Percentiles rank a stretch among this genome's conserved stretches.
Conservation (phyloP, 2,797 vertebrate genomes). For the Stomatorhinus walkeri region DNA sequence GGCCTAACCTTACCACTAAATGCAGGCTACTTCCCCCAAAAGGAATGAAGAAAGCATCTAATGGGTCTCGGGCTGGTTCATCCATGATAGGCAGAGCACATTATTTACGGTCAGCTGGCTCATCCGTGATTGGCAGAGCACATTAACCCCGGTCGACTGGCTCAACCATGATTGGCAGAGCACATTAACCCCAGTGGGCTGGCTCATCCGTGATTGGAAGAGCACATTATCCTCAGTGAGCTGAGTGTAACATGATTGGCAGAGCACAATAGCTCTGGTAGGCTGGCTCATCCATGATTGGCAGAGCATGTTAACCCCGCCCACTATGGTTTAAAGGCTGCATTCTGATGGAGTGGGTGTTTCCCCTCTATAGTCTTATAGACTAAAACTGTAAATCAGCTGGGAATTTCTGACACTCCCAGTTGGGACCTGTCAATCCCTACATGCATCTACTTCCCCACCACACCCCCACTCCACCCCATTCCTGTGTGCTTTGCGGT, state of each 20-base stretch:
- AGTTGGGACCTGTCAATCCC: neutral
- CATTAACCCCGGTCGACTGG: neutral
- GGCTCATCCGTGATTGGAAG: neutral
- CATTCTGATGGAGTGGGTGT: neutral
- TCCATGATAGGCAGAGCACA: neutral
- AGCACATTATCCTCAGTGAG: neutral
- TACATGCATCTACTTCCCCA: neutral
- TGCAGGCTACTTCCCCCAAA: neutral
- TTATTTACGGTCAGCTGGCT: neutral
- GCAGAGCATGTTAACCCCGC: neutral
- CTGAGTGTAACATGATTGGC: neutral
- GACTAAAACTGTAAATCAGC: neutral
- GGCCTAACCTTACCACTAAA: neutral
- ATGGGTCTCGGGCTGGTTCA: neutral
- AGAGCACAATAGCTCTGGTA: neutral
- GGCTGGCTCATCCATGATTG: neutral
- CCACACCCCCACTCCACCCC: neutral
- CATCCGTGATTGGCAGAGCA: neutral
- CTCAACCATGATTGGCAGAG: neutral
- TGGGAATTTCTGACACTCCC: neutral
- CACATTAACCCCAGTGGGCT: neutral
- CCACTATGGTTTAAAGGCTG: neutral
- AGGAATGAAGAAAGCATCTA: neutral
- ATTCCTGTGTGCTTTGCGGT: neutral
- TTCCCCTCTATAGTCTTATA: neutral